Evolutionary conservation across 2,797 vertebrate genomes (phyloP).

Genomic region (Scleropages formosus): DNA sequence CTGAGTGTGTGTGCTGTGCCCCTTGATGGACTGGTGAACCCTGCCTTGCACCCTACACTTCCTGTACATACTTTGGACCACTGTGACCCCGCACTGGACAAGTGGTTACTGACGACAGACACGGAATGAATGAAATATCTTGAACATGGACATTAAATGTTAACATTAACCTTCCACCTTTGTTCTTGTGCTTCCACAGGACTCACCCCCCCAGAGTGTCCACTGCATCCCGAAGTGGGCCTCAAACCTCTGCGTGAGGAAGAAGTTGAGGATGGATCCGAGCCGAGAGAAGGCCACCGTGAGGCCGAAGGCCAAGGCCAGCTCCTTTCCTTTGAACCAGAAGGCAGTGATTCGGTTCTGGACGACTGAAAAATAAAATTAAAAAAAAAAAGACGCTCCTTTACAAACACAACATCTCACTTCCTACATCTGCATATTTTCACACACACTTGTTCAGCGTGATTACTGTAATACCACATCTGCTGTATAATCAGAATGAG

Average conservation of each 20-base stretch:
- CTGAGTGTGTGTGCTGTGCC: too few relatives aligned
- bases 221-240: conserved; percentile 77
- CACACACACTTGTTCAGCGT: too few relatives aligned
- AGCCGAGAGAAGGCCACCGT: conserved; percentile 76
- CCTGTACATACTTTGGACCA: too few relatives aligned
- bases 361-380: conserved; percentile 70
- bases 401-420: neutral
- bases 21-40: too few relatives aligned
- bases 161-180: neutral
- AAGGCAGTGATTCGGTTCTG: conserved; percentile 79
- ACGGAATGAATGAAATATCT: neutral
- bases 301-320: conserved; percentile 76
- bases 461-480: neutral
- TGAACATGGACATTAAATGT: neutral
- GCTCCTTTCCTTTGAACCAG: conserved; percentile 82
- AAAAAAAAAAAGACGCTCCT: neutral
- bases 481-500: neutral
- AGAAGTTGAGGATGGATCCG: conserved; percentile 80
- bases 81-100: too few relatives aligned
- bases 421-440: too few relatives aligned
- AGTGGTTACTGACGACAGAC: too few relatives aligned
- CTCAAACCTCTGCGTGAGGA: conserved; percentile 76
- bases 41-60: too few relatives aligned
- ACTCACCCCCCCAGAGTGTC: conserved; percentile 76
- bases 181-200: neutral